These are phyloP conservation scores for Alosa sapidissima DNA, from an alignment of 2,797 vertebrate genomes.

Conservation along the genomic window DNA sequence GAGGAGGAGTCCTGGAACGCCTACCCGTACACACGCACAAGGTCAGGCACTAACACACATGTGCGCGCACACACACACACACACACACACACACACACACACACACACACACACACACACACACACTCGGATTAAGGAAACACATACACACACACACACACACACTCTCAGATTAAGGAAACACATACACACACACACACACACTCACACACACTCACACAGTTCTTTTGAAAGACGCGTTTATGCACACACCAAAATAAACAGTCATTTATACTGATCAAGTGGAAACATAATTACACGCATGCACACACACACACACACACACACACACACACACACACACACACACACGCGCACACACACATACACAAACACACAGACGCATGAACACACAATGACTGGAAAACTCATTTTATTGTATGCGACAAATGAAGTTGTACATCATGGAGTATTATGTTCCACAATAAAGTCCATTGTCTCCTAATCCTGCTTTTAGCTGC, in stretches of 20 bases:
- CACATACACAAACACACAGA: background rate
- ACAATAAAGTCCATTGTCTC: background rate
- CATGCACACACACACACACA: background rate
- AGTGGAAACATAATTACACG: background rate
- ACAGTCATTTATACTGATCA: background rate
- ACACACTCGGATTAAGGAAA: too few relatives aligned
- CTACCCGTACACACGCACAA: conserved; percentile 84
- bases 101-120: background rate
- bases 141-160: too few relatives aligned
- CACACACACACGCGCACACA: background rate
- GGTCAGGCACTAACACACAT: conserved; percentile 60
- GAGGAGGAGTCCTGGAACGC: conserved; percentile 87
- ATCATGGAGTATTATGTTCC: background rate
- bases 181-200: background rate
- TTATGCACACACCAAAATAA: background rate
- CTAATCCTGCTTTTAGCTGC: background rate
- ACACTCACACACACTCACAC: background rate
- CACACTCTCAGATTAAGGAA: background rate
- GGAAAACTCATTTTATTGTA: background rate
- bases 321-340: background rate
- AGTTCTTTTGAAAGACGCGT: background rate
- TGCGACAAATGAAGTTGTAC: background rate
- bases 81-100: background rate
- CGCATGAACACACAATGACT: background rate
- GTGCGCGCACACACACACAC: background rate